Conservation (phyloP, 2,888 invertebrate genomes). For the Himalopsyche kuldschensis region DNA sequence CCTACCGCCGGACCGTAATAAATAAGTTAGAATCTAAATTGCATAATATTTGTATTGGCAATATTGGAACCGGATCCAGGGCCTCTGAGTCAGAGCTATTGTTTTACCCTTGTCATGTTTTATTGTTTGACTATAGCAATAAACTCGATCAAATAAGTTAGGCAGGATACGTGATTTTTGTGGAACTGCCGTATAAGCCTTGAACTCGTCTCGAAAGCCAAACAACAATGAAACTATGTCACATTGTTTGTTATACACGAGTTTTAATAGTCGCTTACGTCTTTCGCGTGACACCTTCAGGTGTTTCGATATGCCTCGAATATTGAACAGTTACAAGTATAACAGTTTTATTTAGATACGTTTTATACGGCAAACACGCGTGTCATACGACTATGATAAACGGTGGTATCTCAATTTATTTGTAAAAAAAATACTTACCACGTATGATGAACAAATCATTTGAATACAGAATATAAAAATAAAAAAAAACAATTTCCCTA, state of each 20-base stretch:
- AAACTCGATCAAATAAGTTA: not conserved
- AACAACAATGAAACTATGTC: not conserved
- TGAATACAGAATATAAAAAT: too few species aligned
- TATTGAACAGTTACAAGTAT: too few species aligned
- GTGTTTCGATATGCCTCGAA: too few species aligned
- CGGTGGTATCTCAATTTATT: too few species aligned
- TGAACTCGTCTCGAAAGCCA: not conserved
- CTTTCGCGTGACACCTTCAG: not conserved
- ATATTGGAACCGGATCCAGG: not conserved
- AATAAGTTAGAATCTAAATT: not conserved
- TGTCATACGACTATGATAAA: too few species aligned
- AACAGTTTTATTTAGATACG: too few species aligned
- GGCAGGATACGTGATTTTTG: not conserved
- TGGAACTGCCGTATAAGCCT: not conserved
- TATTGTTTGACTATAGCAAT: not conserved
- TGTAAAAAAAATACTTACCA: too few species aligned
- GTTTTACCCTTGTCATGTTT: not conserved
- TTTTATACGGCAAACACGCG: too few species aligned
- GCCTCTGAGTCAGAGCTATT: not conserved
- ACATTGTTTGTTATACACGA: not conserved
- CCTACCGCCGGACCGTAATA: not conserved
- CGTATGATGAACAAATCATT: too few species aligned
- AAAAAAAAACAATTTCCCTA: too few species aligned
- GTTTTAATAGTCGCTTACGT: not conserved
- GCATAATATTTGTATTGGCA: slow-evolving; percentile 1